Base-by-base conservation (phyloP, 2,888 invertebrate species). In the Margaritifera margaritifera region DNA sequence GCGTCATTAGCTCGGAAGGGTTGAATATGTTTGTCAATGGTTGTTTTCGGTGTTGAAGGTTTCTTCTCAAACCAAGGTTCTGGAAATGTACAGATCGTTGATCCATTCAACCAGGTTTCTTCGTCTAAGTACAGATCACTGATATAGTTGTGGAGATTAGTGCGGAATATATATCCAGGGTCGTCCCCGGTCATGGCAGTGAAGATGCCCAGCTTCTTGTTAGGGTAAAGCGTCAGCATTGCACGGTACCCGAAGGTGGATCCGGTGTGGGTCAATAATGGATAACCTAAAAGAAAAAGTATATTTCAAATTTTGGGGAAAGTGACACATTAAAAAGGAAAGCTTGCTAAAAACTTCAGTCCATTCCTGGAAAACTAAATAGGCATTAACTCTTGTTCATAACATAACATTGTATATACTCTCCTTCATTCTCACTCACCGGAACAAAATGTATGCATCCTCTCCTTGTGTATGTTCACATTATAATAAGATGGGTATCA, bases 21-120 rank as follows among this genome's bases (percentile, higher is more conserved):
- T 3, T 24, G 50, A 18, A 64, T n/a, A 55, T 69, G 66, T 56
- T 66, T 74, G 25, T 68, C 27, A 4, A 70, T 66, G 18, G 25
- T 42, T n/a, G 66, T 20, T 11, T 58, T 50, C 6, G 57, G 18
- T 8, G 50, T 42, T 18, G 27, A 64, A 15, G 64, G 24, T 50
- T 27, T 62, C 31, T 68, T 58, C 8, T 59, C 62, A 5, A 60
- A 25, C 80, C 81, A 83, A 8, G 83, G 83, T 57, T 82, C 78
- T 6, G 88, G 88, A 78, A 85, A 88, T 6, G 81, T 73, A 67
- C 88, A 88, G 15, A 84, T 69, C 0, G 82, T 79, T 0, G 78
- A 72, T 11, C 68, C 60, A 73, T 87, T 84, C 4, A 88, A 69
- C 87, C 87, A 88, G 0, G 87, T 84, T 4, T 77, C 66, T 57